Evolutionary conservation across 1,140 invertebrate genomes (phyloP), one percentile per base, ranked within the genome.

Genomic region (Schlechtendalia chinensis): DNA sequence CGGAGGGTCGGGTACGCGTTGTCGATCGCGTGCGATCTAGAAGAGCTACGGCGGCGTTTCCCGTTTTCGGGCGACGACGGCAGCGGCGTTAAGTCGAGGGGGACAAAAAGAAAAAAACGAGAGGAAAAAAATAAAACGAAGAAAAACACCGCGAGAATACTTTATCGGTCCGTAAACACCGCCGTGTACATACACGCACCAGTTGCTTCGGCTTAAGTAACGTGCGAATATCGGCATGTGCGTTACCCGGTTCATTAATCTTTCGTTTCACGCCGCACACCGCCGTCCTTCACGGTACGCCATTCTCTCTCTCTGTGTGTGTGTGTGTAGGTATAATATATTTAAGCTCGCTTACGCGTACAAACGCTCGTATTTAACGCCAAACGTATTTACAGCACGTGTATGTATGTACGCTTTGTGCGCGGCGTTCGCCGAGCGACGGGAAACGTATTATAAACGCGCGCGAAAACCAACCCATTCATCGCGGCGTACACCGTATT

Each of bases 171-270:
- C 58, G 11, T 61, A 59, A 61, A 63, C 75, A 17, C 32, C 5
- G 17, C n/a, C 16, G 22, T 32, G n/a, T 47, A 16, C 16, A 56
- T 14, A 24, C 39, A 79, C 75, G 75, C 75, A 79, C 75, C 75
- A 79, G 75, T 79, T 79, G 75, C 75, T 79, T 79, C 58, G 56
- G 75, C 75, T 79, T 79, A 79, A 59, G 56, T 59, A 79, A 79
- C 75, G 75, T 79, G 75, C 54, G 75, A 79, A 79, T 61, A 79
- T 79, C 75, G 75, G 75, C 75, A 79, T 79, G 63, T 79, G 75
- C 29, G 54, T 61, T 59, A 50, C 75, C 10, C 75, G 75, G 75
- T 79, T 79, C 75, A 79, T 79, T 79, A 79, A 79, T 79, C 75
- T 79, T 79, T 79, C 75, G 75, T 79, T 79, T 79, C 63, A 29